These are phyloP conservation scores for Patella vulgata DNA, from an alignment of 1,140 invertebrate genomes.

Conservation along the genomic window DNA sequence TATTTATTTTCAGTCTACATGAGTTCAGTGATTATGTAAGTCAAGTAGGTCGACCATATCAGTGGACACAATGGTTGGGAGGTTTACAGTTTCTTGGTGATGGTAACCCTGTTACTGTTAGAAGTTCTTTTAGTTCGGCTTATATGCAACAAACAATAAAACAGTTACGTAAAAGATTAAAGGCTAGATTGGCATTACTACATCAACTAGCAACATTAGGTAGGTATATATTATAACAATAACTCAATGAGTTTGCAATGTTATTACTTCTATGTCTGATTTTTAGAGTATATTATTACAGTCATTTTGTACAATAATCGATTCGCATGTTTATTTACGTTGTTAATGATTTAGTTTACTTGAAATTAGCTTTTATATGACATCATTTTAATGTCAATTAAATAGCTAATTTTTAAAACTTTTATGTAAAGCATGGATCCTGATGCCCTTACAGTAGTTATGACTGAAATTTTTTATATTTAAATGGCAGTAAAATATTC, in stretches of 20 bases:
- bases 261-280: no score
- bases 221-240: conserved; percentile 64
- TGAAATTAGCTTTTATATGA: no score
- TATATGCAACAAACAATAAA: conserved; percentile 68
- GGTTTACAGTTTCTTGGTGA: conserved; percentile 79
- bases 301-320: no score
- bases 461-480: conserved; percentile 4
- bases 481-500: no score
- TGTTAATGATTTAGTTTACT: no score
- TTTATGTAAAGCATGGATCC: not conserved
- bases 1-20: conserved; percentile 57
- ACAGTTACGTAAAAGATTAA: conserved; percentile 77
- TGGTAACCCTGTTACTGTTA: conserved; percentile 24
- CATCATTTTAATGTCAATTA: no score
- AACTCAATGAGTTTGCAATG: no score
- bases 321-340: not conserved
- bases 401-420: not conserved
- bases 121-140: conserved; percentile 46
- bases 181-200: conserved; percentile 78
- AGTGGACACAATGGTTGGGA: conserved; percentile 90
- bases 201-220: conserved; percentile 80
- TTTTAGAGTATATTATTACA: no score
- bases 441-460: not conserved
- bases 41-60: conserved; percentile 81
- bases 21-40: conserved; percentile 70